Base-by-base conservation (phyloP, 2,113 vertebrate genomes). In the Takifugu bimaculatus region DNA sequence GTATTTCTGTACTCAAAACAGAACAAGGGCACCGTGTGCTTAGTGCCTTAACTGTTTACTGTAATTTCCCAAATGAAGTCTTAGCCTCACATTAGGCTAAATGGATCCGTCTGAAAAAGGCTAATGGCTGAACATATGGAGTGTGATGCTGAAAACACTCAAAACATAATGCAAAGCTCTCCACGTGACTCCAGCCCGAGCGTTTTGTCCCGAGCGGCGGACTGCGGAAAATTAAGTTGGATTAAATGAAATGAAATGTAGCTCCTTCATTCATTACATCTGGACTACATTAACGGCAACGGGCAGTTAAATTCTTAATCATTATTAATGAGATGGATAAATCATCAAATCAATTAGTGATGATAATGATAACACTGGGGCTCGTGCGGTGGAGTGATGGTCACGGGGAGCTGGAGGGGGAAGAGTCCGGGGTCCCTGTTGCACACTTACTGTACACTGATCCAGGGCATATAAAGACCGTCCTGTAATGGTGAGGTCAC, bases 331-430 rank as follows among this genome's bases (percentile, higher is more conserved):
- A 79, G 58, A 73, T 11, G 57, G 77, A 81, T 85, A 85, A 86
- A 87, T 87, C 82, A 85, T 85, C 66, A 75, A 85, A 82, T 90
- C 84, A 88, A 90, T 91, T 89, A 88, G 87, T 84, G 80, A 89
- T 85, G 86, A 86, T 86, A 88, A 83, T 64, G 85, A 87, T 88
- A 84, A 88, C 77, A 75, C 74, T 77, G 70, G 74, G 20, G 20
- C 20, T 20, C 20, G 20, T 20, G 20, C 20, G 20, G 69, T 63
- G 65, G 79, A 75, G 78, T 65, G 68, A 83, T 78, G 59, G 62
- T 61, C 58, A 39, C 5, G 45, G 61, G 54, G 65, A 63, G 49
- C 32, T 11, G 5, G 26, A 9, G 14, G 14, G 13, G 26, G 29
- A 45, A 52, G 32, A 58, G 39, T 6, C 9, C 6, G 10, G 15